A percentile compares a stretch with the other conserved stretches of the same genome.
Conservation (phyloP, 2,113 vertebrate species). For the Triplophysa rosa region DNA sequence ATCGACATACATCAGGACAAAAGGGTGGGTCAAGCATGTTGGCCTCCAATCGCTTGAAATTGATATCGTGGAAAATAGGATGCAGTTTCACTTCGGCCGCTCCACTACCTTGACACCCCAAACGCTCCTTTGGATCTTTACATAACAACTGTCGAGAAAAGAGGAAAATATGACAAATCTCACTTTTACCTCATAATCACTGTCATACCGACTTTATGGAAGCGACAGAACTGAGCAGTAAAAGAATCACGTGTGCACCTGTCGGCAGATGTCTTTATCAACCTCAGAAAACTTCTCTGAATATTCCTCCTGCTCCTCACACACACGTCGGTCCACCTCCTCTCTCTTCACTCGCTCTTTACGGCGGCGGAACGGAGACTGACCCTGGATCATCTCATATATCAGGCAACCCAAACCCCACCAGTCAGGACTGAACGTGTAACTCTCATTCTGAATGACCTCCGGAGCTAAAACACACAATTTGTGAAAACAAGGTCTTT, state of each 20-base stretch:
- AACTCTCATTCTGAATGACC: conserved; percentile 86
- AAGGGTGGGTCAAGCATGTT: conserved; percentile 81
- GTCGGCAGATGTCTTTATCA: conserved; percentile 79
- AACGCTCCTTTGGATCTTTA: conserved; percentile 83
- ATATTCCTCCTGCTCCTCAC: conserved; percentile 82
- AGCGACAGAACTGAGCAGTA: not conserved
- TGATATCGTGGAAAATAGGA: conserved; percentile 82
- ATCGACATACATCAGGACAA: conserved; percentile 80
- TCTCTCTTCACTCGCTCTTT: conserved; percentile 86
- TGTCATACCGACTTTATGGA: not conserved
- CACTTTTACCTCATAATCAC: no score
- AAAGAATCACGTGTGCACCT: conserved; percentile 63
- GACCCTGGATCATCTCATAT: conserved; percentile 86
- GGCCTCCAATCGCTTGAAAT: conserved; percentile 87
- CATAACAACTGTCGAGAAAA: conserved; percentile 75
- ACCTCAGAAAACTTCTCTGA: conserved; percentile 84
- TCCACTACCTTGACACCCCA: conserved; percentile 74
- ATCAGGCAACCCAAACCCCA: conserved; percentile 88
- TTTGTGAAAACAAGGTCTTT: not conserved
- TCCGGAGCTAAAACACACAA: conserved; percentile 72
- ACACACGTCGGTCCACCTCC: conserved; percentile 85
- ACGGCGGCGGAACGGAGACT: conserved; percentile 82
- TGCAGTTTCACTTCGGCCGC: conserved; percentile 75
- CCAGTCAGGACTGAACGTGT: conserved; percentile 85
- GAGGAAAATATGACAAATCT: not conserved